phyloP scores from a whole-genome alignment of 2,888 invertebrate species.

The Aspidiotus rigidus region DNA sequence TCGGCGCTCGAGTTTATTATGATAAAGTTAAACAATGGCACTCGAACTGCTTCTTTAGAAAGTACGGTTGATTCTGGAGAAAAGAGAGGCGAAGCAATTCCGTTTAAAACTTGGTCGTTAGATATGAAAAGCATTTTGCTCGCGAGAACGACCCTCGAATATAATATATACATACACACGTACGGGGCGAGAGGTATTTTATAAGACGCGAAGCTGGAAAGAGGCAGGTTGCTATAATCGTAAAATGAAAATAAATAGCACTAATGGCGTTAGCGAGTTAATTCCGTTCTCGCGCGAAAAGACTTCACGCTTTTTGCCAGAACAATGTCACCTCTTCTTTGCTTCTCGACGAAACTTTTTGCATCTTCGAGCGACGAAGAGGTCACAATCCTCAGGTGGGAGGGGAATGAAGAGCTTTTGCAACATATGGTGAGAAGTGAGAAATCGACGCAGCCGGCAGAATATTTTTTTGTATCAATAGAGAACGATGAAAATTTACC shows the following conservation, averaged over 20 bases:
- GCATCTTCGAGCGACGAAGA: no score
- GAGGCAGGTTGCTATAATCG: conserved; percentile 17
- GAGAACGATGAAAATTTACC: no score
- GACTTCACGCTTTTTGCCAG: not conserved
- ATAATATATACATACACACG: conserved; percentile 1
- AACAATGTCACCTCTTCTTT: no score
- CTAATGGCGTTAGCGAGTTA: conserved; percentile 16
- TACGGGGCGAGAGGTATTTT: conserved; percentile 3
- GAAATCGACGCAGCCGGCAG: no score
- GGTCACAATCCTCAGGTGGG: no score
- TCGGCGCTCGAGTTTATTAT: conserved; percentile 27
- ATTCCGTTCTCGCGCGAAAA: not conserved
- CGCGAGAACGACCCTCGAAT: conserved; percentile 26
- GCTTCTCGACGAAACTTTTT: no score
- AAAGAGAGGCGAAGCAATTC: conserved; percentile 31
- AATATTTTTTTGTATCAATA: no score
- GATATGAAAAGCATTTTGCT: conserved; percentile 31
- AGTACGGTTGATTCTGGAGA: not conserved
- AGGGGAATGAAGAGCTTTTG: no score
- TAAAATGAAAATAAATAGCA: conserved; percentile 32
- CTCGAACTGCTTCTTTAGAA: conserved; percentile 23
- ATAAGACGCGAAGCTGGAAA: not conserved
- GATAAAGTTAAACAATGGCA: conserved; percentile 31
- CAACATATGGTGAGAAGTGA: no score
- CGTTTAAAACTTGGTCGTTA: conserved; percentile 31